Percentiles rank a stretch among this genome's conserved stretches.
phyloP scores from a whole-genome alignment of 1,140 invertebrate genomes.

The Kradibia gibbosae region DNA sequence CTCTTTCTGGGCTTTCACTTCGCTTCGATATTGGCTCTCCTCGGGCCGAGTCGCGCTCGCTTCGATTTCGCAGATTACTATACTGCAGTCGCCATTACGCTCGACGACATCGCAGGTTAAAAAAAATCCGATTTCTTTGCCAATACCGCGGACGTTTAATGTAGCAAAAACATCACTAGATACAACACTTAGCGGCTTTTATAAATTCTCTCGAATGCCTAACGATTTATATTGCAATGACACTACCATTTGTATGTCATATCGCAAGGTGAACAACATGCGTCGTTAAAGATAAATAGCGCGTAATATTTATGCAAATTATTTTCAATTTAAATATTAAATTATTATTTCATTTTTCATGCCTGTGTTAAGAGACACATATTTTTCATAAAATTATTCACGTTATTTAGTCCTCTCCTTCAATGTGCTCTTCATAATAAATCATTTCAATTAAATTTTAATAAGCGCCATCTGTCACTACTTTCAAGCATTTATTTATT shows the following conservation, averaged over 20 bases:
- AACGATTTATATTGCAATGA: background rate
- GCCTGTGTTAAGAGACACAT: background rate
- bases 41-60: background rate
- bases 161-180: background rate
- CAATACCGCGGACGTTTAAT: background rate
- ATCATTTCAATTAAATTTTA: background rate
- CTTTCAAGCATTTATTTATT: background rate
- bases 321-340: background rate
- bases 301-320: background rate
- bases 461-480: background rate
- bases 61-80: background rate
- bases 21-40: background rate
- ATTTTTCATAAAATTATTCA: background rate
- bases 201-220: background rate
- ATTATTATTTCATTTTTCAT: background rate
- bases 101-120: background rate
- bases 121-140: background rate
- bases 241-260: background rate
- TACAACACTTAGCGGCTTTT: background rate
- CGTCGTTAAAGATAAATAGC: background rate
- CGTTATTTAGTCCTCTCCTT: background rate
- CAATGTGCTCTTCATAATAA: background rate
- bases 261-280: background rate
- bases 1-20: constrained; percentile 14
- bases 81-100: background rate